Conservation (phyloP, 2,797 vertebrate genomes). For the Setipinna tenuifilis region DNA sequence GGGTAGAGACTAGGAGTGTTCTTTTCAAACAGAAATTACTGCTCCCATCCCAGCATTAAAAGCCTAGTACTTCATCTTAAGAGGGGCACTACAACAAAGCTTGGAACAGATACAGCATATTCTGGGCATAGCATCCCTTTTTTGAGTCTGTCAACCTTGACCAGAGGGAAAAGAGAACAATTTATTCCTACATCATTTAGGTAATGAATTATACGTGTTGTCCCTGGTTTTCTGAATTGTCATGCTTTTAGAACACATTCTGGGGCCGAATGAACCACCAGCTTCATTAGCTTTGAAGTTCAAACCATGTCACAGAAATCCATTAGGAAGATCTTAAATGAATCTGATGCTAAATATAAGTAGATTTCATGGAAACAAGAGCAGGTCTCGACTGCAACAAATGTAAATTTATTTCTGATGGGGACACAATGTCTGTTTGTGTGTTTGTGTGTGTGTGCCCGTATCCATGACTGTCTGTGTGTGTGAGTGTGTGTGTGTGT, state of each 20-base stretch:
- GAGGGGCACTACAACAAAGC: constrained; percentile 41
- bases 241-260: constrained; percentile 61
- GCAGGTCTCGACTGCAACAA: constrained; percentile 76
- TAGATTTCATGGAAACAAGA: constrained; percentile 82
- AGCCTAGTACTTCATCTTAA: constrained; percentile 37
- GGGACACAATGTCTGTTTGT: constrained; percentile 30
- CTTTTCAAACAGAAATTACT: constrained; percentile 32
- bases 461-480: constrained; percentile 35
- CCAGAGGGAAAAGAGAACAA: constrained; percentile 51
- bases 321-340: constrained; percentile 74
- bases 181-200: constrained; percentile 62
- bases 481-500: constrained; percentile 46
- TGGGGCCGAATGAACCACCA: constrained; percentile 58
- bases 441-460: constrained; percentile 33
- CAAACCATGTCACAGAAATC: constrained; percentile 73
- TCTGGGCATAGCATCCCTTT: constrained; percentile 29
- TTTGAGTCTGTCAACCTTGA: constrained; percentile 51
- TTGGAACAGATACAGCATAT: constrained; percentile 37
- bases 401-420: constrained; percentile 84
- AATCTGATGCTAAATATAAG: constrained; percentile 83
- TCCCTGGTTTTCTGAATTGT: constrained; percentile 60
- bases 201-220: constrained; percentile 69
- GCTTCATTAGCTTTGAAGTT: constrained; percentile 73
- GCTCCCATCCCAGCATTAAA: constrained; percentile 29
- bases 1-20: not conserved